Percentiles rank a stretch among this genome's conserved stretches.
Evolutionary conservation across 2,797 vertebrate genomes (phyloP).

Genomic region (Trichosurus vulpecula): DNA sequence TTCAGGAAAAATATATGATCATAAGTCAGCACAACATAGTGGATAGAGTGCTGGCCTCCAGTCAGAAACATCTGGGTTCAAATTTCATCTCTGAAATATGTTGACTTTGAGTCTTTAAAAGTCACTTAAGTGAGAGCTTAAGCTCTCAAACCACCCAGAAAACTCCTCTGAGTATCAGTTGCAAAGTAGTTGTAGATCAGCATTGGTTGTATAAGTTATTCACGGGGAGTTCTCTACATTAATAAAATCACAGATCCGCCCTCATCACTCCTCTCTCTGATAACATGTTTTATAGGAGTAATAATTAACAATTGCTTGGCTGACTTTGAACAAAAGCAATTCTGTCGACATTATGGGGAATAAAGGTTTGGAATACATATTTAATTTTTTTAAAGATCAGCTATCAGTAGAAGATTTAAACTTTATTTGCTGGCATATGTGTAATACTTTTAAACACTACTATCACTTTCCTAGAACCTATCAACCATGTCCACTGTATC

Average conservation of each 20-base stretch:
- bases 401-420: neutral
- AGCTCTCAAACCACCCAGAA: neutral
- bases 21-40: neutral
- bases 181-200: neutral
- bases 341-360: slow-evolving; percentile 52
- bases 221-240: neutral
- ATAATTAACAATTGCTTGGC: slow-evolving; percentile 32
- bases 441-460: neutral
- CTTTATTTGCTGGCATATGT: neutral
- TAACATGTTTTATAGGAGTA: slow-evolving; percentile 44
- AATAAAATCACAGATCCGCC: neutral
- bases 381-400: slow-evolving; percentile 8
- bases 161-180: neutral
- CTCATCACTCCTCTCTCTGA: neutral
- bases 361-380: slow-evolving; percentile 41
- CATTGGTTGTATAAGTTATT: neutral
- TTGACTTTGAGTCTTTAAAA: neutral
- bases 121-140: neutral
- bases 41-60: neutral
- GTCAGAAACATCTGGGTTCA: neutral
- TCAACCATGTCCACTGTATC: neutral
- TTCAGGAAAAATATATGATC: slow-evolving; percentile 3
- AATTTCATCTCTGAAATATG: neutral
- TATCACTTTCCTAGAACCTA: neutral
- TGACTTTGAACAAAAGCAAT: slow-evolving; percentile 65